phyloP scores from a whole-genome alignment of 2,113 vertebrate species.

The Emydocephalus ijimae region DNA sequence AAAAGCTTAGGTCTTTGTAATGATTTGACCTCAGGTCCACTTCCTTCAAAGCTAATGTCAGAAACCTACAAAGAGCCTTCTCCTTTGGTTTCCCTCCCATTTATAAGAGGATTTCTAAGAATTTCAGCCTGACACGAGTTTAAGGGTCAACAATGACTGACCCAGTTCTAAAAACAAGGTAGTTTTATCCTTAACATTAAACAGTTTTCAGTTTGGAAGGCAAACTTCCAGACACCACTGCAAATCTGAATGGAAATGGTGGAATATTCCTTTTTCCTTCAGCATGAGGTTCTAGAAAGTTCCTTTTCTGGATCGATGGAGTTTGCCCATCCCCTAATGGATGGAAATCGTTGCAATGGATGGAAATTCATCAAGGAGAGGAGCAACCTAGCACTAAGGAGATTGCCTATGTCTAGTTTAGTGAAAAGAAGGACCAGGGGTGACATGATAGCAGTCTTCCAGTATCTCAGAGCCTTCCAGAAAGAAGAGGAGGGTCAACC shows the following conservation, averaged over 20 bases:
- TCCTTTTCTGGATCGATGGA: background rate
- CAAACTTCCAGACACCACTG: background rate
- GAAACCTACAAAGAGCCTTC: background rate
- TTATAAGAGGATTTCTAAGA: background rate
- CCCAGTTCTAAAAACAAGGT: background rate
- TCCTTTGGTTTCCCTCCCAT: background rate
- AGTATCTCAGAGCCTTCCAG: too few species aligned
- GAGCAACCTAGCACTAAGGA: too few species aligned
- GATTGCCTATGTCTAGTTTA: too few species aligned
- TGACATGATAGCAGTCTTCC: too few species aligned
- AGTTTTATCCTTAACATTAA: background rate
- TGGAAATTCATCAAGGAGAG: too few species aligned
- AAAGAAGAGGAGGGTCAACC: too few species aligned
- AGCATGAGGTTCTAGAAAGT: background rate
- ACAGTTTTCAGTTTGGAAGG: background rate
- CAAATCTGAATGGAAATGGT: background rate
- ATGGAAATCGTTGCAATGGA: too few species aligned
- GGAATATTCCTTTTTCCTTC: background rate
- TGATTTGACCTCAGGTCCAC: background rate
- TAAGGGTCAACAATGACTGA: background rate
- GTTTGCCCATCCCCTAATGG: background rate
- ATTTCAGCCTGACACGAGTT: background rate
- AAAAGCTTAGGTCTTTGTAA: background rate
- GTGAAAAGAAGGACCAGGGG: too few species aligned
- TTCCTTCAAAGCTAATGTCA: background rate